Percentiles rank a stretch among this genome's conserved stretches.
phyloP scores from a whole-genome alignment of 2,888 invertebrate species.

The Agriopis marginaria region DNA sequence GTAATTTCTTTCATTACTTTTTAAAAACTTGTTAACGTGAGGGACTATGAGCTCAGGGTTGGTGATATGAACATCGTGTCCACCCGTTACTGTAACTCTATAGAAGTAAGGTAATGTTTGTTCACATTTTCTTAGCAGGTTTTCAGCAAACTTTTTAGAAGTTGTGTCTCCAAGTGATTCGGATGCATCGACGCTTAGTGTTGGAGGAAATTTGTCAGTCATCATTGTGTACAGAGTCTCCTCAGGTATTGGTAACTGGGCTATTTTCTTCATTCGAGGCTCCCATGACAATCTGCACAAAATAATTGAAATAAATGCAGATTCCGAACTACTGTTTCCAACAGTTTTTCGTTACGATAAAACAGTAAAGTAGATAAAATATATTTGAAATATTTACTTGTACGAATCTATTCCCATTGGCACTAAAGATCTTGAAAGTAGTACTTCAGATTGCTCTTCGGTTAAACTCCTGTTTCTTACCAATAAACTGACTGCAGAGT shows the following conservation, averaged over 20 bases:
- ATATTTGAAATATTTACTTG: slow-evolving; percentile 52
- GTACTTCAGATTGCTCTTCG: slow-evolving; percentile 75
- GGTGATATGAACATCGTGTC: slow-evolving; percentile 87
- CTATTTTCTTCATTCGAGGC: slow-evolving; percentile 60
- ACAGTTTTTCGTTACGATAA: not conserved
- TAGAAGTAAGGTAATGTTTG: slow-evolving; percentile 51
- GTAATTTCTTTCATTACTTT: slow-evolving; percentile 33
- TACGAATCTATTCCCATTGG: slow-evolving; percentile 73
- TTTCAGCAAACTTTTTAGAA: slow-evolving; percentile 47
- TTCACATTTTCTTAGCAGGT: slow-evolving; percentile 54
- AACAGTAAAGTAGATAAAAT: not conserved
- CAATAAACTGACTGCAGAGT: slow-evolving; percentile 73
- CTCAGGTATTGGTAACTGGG: slow-evolving; percentile 49
- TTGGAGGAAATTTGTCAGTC: slow-evolving; percentile 57
- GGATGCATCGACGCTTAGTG: slow-evolving; percentile 57
- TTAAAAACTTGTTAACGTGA: slow-evolving; percentile 67
- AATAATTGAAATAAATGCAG: not conserved
- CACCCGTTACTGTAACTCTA: slow-evolving; percentile 71
- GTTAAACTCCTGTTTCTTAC: slow-evolving; percentile 71
- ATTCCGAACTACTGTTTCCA: no score
- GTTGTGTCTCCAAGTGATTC: slow-evolving; percentile 43
- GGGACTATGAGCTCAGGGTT: slow-evolving; percentile 79
- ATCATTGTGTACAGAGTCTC: slow-evolving; percentile 57
- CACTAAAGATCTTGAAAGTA: slow-evolving; percentile 77
- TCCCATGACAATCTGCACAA: slow-evolving; percentile 66